Conservation (phyloP, 1,140 invertebrate genomes). For the Sogatella furcifera region DNA sequence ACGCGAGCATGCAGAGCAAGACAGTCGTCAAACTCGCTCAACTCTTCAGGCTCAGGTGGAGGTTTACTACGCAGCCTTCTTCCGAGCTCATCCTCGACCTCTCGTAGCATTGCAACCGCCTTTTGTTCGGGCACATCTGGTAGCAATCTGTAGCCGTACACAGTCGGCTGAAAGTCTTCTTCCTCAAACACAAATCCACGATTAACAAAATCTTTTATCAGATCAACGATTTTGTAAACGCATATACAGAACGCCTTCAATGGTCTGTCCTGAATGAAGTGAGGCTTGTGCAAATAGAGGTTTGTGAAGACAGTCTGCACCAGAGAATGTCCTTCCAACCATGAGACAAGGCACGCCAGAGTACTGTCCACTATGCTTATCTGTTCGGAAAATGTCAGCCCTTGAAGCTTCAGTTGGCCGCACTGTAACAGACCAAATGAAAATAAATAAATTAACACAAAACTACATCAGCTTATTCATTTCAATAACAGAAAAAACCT, state of each 20-base stretch:
- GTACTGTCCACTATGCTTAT: conserved; percentile 90
- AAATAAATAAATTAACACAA: background rate
- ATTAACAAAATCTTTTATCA: conserved; percentile 82
- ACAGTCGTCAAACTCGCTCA: conserved; percentile 38
- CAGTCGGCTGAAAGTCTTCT: conserved; percentile 91
- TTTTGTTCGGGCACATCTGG: conserved; percentile 73
- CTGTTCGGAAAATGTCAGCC: conserved; percentile 55
- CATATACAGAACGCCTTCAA: conserved; percentile 79
- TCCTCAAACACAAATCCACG: conserved; percentile 82
- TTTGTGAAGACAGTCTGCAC: conserved; percentile 97
- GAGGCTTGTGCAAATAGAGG: conserved; percentile 86
- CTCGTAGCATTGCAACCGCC: conserved; percentile 70
- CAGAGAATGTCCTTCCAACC: conserved; percentile 89
- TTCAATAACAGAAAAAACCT: no score
- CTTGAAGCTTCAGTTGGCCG: conserved; percentile 67
- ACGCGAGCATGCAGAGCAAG: conserved; percentile 67
- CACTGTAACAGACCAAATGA: conserved; percentile 37
- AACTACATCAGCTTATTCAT: no score
- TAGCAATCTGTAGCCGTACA: conserved; percentile 82
- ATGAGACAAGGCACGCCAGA: conserved; percentile 83
- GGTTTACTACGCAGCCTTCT: conserved; percentile 8
- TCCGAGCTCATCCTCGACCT: conserved; percentile 80
- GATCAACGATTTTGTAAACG: conserved; percentile 81
- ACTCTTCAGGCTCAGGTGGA: background rate
- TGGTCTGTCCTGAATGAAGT: conserved; percentile 69